Evolutionary conservation across 2,888 invertebrate genomes (phyloP), one percentile per base, ranked within the genome.

Genomic region (Hemicrepidius hirtus): DNA sequence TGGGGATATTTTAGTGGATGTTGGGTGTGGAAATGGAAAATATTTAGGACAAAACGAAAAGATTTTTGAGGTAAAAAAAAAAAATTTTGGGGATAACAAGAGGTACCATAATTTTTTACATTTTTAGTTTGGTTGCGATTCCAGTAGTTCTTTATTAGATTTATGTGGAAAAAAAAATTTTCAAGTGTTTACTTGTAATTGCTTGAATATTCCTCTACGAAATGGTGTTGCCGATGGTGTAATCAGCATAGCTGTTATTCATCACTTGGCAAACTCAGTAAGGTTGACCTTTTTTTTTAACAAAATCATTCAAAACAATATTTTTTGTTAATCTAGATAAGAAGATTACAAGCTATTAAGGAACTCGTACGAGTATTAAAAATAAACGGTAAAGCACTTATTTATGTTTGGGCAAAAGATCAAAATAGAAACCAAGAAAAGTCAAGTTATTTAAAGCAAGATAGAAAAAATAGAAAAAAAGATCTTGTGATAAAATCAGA

Each of bases 11-110:
- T 84, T 99, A 12, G 83, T 97, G 3, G 99, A 99, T 86, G 91
- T 98, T 40, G 99, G 99, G 5, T 98, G 98, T 86, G 99, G 99
- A 9, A 99, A 99, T 88, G 99, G 99, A 44, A 99, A 99, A 89
- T 99, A 99, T 86, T 90, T 99, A 67, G 89, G 91, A 63, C 83
- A 87, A 1, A 91, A 91, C 76, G 81, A 84, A 37, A 87, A 89
- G 75, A 87, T 92, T 62, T 86, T 90, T 78, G 91, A 92, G 88
- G 93, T 94, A 84, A 82, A 82, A n/a, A n/a, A 84, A 37, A 87
- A 89, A 75, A 87, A 92, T 62, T 86, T 90, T 78, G 91, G 92
- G 88, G 93, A 94, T 84, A 82, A 82, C 6, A 1, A 40, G 7
- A 37, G 6, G 20, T 37, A 10, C 18, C 32, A 37, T 28, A 55